Base-by-base conservation (phyloP, 2,888 invertebrate species). In the Vanessa cardui region DNA sequence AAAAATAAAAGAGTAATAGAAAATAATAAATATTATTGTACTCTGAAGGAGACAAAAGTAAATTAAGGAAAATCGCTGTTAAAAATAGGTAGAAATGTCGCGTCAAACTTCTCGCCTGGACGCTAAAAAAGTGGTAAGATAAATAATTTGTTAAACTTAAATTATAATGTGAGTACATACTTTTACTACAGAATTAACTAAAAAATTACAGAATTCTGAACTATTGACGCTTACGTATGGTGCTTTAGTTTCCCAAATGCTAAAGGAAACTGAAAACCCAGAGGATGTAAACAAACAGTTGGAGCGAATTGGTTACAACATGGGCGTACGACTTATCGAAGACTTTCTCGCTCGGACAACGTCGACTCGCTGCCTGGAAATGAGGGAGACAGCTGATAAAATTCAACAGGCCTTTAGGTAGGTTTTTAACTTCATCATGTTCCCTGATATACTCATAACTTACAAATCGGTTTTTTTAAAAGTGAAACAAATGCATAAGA, bases 221-320 rank as follows among this genome's bases (percentile, higher is more conserved):
- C 93, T 99, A 68, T 96, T 99, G 77, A 98, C 99, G 7, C 94
- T 99, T 60, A 99, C 99, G 0, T 99, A 99, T 90, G 99, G 99
- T 52, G 98, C 99, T 4, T 92, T 99, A 71, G 99, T 99, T 0
- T 97, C 99, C 3, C 99, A 99, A 93, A 96, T 99, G 93, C 90
- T 99, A 21, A 98, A 98, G 86, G 99, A 99, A 85, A 96, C 97
- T 78, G 99, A 99, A 84, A 98, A 97, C 88, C 96, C 98, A 6
- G 99, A 99, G 49, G 99, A 99, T 92, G 99, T 99, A 0, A 99
- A 99, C 85, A 98, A 98, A 81, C 99, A 99, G 82, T 89, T 99
- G 69, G 98, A 99, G 81, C 93, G 98, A 82, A 96, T 98, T 90
- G 99, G 99, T 6, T 99, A 99, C 85, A 99, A 99, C 83, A 99